Base-by-base conservation (phyloP, 37 sponge, comb jelly and placozoan species). In the Theonella swinhoei region DNA sequence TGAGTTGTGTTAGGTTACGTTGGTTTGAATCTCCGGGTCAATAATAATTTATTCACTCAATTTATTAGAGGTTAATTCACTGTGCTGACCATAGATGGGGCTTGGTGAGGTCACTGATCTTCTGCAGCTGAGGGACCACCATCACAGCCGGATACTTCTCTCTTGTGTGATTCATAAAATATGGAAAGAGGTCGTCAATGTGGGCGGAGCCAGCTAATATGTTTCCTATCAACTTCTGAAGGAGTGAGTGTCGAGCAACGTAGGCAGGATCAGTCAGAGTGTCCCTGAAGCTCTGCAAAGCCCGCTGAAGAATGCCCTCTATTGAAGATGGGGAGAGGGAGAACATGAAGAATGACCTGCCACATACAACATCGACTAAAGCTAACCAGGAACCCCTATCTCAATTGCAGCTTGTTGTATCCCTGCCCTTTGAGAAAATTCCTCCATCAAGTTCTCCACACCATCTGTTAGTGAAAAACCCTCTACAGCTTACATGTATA, bases 101-200 rank as follows among this genome's bases (percentile, higher is more conserved):
- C 23, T 22, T n/a, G 42, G 86, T 68, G 17, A 90, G 86, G 47
- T 90, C 76, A 38, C 78, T 68, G 26, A 68, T 75, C 29, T 70
- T 24, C 65, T 58, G 58, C 20, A 90, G 86, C 35, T 63, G 29
- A 4, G 59, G 60, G 17, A 75, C 29, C 25, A 42, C 24, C 1
- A 29, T 31, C 25, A 71, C 37, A 4, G 41, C 47, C 22, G 90
- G 85, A 37, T 80, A 79, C 24, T 5, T 19, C 26, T 41, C 7
- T 22, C 58, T 62, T 17, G 75, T 70, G 58, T 73, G 60, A 0
- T 28, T 40, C 77, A 90, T 35, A 28, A 85, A 85, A n/a, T 70
- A 67, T 34, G 91, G 85, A 30, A 78, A 72, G 39, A 90, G 73
- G 24, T 64, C 82, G 14, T 85, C 86, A 42, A 85, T 70, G 60